These are phyloP conservation scores for Drosophila lacertosa DNA, from an alignment of 1,140 invertebrate species.

Conservation along the genomic window DNA sequence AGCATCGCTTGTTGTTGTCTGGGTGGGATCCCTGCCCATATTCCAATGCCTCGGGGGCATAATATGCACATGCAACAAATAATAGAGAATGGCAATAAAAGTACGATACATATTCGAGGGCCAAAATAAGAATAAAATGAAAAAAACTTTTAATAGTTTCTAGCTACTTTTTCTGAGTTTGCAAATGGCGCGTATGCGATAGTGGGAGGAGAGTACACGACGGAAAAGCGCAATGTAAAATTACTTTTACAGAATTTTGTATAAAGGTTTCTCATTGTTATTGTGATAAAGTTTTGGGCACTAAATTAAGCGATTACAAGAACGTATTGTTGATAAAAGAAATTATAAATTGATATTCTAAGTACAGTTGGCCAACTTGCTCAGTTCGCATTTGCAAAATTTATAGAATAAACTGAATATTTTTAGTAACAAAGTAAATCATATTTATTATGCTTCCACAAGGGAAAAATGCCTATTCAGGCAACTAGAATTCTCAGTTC, in stretches of 20 bases:
- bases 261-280: conserved; percentile 39
- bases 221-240: conserved; percentile 61
- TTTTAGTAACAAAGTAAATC: too few relatives aligned
- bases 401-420: too few relatives aligned
- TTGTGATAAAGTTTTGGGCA: conserved; percentile 60
- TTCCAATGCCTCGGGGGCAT: conserved; percentile 51
- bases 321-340: conserved; percentile 59
- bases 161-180: conserved; percentile 67
- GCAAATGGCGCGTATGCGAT: conserved; percentile 38
- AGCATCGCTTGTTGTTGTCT: conserved; percentile 50
- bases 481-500: too few relatives aligned
- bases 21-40: conserved; percentile 27
- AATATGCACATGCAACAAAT: conserved; percentile 77
- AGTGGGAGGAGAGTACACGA: not conserved
- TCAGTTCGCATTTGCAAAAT: not conserved
- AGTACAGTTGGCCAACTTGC: conserved; percentile 26
- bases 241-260: conserved; percentile 62
- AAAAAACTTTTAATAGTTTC: conserved; percentile 73
- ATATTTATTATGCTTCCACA: too few relatives aligned
- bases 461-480: not conserved
- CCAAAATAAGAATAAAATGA: conserved; percentile 32
- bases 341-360: conserved; percentile 63
- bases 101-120: conserved; percentile 68
- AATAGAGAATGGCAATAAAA: conserved; percentile 74
- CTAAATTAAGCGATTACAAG: conserved; percentile 76